phyloP scores from a whole-genome alignment of 2,113 vertebrate genomes.

The Zootoca vivipara region DNA sequence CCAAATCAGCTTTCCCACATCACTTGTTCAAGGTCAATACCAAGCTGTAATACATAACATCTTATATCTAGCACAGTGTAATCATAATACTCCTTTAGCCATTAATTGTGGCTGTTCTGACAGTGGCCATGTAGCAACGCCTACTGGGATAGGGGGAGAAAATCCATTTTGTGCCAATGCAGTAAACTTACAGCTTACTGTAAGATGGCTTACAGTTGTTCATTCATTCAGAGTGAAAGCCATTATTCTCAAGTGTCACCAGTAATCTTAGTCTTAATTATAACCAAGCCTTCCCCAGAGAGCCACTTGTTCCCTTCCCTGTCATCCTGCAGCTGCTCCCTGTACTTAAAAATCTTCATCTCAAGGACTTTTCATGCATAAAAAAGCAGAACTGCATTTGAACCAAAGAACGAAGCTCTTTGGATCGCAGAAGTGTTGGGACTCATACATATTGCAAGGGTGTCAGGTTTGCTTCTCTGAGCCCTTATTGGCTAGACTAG shows the following conservation, averaged over 20 bases:
- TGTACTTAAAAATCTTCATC: not conserved
- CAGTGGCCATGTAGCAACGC: not conserved
- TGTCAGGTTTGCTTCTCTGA: not conserved
- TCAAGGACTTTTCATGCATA: conserved; percentile 13
- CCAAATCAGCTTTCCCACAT: not conserved
- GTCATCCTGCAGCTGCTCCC: conserved; percentile 39
- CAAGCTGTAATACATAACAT: not conserved
- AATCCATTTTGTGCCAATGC: not conserved
- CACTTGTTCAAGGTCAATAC: not conserved
- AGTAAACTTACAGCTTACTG: not conserved
- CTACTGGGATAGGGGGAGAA: conserved; percentile 17
- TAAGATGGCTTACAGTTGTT: conserved; percentile 21
- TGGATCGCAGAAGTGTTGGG: not conserved
- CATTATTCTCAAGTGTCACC: conserved; percentile 34
- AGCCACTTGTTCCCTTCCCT: conserved; percentile 12
- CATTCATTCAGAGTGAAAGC: conserved; percentile 12
- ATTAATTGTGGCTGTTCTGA: conserved; percentile 24
- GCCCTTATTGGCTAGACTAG: not conserved
- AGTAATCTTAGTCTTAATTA: conserved; percentile 33
- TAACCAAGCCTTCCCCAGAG: not conserved
- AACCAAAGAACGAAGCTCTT: not conserved
- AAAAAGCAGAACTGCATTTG: not conserved
- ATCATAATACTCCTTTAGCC: not conserved
- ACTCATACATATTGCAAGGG: not conserved
- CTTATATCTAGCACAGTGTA: not conserved